phyloP scores from a whole-genome alignment of 2,888 invertebrate genomes.

The Thymelicus lineola region DNA sequence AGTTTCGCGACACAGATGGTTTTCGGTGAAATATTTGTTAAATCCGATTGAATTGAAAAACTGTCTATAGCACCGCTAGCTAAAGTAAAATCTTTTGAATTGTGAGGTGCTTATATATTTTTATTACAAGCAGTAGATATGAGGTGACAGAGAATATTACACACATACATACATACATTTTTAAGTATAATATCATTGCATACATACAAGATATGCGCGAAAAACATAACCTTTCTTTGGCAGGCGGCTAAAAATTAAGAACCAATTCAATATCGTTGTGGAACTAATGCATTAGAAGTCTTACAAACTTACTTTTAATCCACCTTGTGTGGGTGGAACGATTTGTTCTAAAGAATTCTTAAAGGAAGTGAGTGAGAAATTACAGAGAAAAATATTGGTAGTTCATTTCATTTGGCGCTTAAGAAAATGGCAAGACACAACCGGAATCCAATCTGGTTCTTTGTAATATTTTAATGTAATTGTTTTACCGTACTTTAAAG shows the following conservation, averaged over 20 bases:
- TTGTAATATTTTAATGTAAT: conserved; percentile 9
- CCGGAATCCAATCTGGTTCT: conserved; percentile 13
- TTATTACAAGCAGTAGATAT: no score
- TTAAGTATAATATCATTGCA: no score
- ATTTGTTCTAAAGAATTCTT: conserved; percentile 9
- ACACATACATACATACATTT: no score
- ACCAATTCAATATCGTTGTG: no score
- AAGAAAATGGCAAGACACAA: conserved; percentile 17
- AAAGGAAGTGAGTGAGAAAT: conserved; percentile 13
- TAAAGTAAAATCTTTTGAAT: neutral
- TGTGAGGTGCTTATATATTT: neutral
- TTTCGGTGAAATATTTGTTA: conserved; percentile 20
- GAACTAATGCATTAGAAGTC: no score
- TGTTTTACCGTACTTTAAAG: conserved; percentile 1
- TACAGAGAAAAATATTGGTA: conserved; percentile 19
- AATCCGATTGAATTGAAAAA: conserved; percentile 18
- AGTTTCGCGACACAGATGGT: conserved; percentile 24
- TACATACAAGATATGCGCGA: no score
- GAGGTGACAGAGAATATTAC: no score
- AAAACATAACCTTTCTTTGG: no score
- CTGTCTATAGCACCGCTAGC: neutral
- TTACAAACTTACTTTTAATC: neutral
- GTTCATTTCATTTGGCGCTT: conserved; percentile 20
- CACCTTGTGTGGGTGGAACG: neutral
- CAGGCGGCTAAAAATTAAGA: no score